Conservation (phyloP, 2,113 vertebrate species). For the Maccullochella peelii region DNA sequence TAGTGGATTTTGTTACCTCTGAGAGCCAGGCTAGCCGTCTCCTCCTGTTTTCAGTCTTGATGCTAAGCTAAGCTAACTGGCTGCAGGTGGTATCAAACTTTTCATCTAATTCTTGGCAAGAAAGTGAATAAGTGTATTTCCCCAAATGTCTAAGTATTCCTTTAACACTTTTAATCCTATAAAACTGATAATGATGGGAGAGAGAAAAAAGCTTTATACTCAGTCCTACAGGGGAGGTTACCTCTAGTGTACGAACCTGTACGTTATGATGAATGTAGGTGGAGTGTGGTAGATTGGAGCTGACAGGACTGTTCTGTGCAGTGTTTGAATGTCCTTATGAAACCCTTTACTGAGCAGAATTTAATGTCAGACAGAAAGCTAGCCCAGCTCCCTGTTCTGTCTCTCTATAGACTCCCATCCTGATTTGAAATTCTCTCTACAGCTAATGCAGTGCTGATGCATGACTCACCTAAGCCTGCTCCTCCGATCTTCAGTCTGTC, state of each 20-base stretch:
- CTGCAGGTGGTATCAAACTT: neutral
- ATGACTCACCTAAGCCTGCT: slow-evolving; percentile 65
- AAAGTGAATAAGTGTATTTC: neutral
- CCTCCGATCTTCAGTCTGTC: slow-evolving; percentile 44
- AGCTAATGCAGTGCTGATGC: slow-evolving; percentile 53
- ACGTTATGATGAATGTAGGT: neutral
- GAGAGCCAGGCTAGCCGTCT: neutral
- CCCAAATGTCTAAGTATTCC: neutral
- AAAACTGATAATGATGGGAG: neutral
- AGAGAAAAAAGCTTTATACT: neutral
- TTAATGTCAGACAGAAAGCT: slow-evolving; percentile 38
- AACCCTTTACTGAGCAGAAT: slow-evolving; percentile 46
- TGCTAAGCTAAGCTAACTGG: neutral
- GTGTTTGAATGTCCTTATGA: slow-evolving; percentile 27
- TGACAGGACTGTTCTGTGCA: neutral
- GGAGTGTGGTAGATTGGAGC: neutral
- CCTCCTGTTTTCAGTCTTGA: neutral
- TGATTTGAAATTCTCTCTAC: slow-evolving; percentile 51
- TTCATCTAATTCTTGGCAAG: no score
- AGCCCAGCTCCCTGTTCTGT: slow-evolving; percentile 1
- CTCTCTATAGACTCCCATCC: slow-evolving; percentile 39
- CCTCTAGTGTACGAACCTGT: neutral
- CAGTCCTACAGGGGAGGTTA: neutral
- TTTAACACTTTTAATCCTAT: neutral
- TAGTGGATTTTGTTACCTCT: neutral